These are phyloP conservation scores for Diploptera punctata DNA, from an alignment of 2,888 invertebrate genomes.

Conservation along the genomic window DNA sequence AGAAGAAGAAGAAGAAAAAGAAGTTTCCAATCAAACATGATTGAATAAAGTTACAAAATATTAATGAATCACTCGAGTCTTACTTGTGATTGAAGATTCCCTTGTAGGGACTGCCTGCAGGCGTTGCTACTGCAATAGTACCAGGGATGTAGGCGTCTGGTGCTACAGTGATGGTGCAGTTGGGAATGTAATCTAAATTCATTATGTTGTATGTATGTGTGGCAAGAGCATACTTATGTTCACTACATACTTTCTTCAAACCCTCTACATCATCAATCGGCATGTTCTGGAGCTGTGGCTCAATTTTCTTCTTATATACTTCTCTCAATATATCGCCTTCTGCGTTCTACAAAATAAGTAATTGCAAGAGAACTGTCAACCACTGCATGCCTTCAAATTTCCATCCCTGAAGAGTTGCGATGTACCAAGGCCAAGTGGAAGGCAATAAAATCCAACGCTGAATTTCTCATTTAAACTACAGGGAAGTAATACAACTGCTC, in stretches of 20 bases:
- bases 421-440: no score
- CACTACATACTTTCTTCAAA: background rate
- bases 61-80: no score
- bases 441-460: no score
- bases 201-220: background rate
- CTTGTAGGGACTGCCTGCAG: background rate
- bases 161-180: background rate
- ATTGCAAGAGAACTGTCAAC: no score
- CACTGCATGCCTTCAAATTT: no score
- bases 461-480: no score
- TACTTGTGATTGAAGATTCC: background rate
- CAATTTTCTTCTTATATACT: background rate
- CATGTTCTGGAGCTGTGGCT: background rate
- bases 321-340: background rate
- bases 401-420: no score
- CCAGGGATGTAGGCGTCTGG: background rate
- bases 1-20: no score
- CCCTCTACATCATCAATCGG: background rate
- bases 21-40: no score
- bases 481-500: no score
- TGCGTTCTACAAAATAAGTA: background rate
- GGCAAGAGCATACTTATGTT: background rate
- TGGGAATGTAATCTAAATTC: background rate
- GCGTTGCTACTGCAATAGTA: background rate
- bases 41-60: no score